phyloP scores from a whole-genome alignment of 2,888 invertebrate genomes.

The Agrochola circellaris region DNA sequence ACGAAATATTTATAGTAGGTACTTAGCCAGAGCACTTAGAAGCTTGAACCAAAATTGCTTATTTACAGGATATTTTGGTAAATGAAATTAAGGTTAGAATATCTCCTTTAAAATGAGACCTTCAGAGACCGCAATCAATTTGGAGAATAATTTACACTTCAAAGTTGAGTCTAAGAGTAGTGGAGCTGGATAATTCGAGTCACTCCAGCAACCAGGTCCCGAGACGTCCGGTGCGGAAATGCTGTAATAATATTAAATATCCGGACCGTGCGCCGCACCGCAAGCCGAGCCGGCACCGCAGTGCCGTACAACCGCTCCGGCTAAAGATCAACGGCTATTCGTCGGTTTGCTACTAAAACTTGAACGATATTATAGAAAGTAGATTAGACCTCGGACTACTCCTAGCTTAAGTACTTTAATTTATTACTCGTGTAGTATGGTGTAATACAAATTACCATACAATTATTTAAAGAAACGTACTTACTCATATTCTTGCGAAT shows the following conservation, averaged over 20 bases:
- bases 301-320: neutral
- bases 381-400: neutral
- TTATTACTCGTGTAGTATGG: neutral
- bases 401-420: neutral
- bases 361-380: neutral
- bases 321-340: constrained; percentile 4
- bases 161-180: constrained; percentile 43
- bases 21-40: constrained; percentile 19
- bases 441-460: neutral
- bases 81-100: constrained; percentile 31
- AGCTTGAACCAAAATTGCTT: constrained; percentile 19
- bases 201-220: constrained; percentile 37
- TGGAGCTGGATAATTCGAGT: constrained; percentile 32
- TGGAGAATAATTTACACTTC: constrained; percentile 49
- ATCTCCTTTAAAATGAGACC: constrained; percentile 18
- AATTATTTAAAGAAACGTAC: neutral
- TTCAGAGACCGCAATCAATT: constrained; percentile 21
- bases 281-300: constrained; percentile 30
- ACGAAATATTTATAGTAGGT: constrained; percentile 3
- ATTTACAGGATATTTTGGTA: constrained; percentile 26
- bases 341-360: neutral
- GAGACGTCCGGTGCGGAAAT: constrained; percentile 68
- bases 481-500: neutral
- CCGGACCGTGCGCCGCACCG: constrained; percentile 52
- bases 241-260: constrained; percentile 72